A percentile compares a stretch with the other conserved stretches of the same genome.
These are phyloP conservation scores for Chaetoderma sp. DNA, from an alignment of 2,888 invertebrate genomes.

Conservation along the genomic window DNA sequence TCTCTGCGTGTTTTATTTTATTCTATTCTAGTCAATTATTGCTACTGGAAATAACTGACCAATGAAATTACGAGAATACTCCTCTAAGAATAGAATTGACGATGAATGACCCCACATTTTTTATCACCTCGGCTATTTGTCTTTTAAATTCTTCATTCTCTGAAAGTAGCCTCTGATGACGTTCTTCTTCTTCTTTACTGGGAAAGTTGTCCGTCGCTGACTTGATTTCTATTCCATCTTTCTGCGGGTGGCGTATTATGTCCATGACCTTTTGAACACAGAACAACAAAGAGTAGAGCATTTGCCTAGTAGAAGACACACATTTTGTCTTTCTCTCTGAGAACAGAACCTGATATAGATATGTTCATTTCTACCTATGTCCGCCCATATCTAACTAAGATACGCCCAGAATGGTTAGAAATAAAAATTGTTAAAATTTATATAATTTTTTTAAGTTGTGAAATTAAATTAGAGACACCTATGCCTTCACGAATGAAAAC, in stretches of 20 bases:
- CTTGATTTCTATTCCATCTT: constrained; percentile 62
- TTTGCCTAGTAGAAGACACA: not conserved
- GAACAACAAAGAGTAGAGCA: not conserved
- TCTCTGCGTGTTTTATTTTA: no score
- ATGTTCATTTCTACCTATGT: no score
- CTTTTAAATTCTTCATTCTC: constrained; percentile 98
- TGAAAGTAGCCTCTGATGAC: constrained; percentile 88
- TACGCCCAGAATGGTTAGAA: no score
- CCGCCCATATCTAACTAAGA: no score
- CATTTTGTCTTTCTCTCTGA: no score
- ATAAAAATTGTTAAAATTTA: no score
- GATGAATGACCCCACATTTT: not conserved
- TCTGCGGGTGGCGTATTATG: constrained; percentile 55
- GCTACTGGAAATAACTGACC: not conserved
- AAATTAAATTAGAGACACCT: no score
- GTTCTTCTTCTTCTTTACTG: constrained; percentile 87
- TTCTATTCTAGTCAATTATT: not conserved
- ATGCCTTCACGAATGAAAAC: no score
- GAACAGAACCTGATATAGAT: no score
- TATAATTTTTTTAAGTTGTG: no score
- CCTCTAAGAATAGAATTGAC: not conserved
- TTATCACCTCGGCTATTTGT: constrained; percentile 88
- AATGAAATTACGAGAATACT: not conserved
- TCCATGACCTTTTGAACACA: constrained; percentile 60
- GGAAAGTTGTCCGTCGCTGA: constrained; percentile 68